Base-by-base conservation (phyloP, 2,113 vertebrate species). In the Mormyrus lacerda region DNA sequence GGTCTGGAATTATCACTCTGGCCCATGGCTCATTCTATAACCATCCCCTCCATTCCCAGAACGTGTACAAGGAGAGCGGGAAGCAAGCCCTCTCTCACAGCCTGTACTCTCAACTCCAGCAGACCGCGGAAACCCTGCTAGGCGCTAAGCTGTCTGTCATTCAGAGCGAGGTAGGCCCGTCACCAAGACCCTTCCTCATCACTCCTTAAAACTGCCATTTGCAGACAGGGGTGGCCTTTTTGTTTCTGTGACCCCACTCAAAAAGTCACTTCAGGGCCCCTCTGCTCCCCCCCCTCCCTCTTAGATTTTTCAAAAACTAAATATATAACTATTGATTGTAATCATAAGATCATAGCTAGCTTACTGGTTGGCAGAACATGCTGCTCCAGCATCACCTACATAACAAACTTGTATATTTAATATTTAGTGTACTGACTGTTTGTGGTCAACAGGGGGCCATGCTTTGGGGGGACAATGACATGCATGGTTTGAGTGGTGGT, bases 81-180 rank as follows among this genome's bases (percentile, higher is more conserved):
- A 88, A 90, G 24, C 88, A 61, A 65, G 83, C 27, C 24, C 8
- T 88, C 17, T 69, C 89, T 19, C 51, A 35, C n/a, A 88, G 82
- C 87, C 89, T 92, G n/a, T 92, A 92, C 69, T 50, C 92, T 11
- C 90, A 88, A 8, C 87, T 92, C 27, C 88, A 90, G 3, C 88
- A 92, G 47, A 92, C 91, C 1, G 21, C 55, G 0, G 91, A 92
- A 10, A 92, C 88, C 48, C 89, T 65, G 53, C 85, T 90, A 15
- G 89, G 90, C 9, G 90, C 87, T 89, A 2, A 90, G 45, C 42
- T 88, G 65, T 88, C 90, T 45, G 87, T 89, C 51, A 85, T 88
- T 35, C 86, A 88, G 44, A 89, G 84, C 24, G 58, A 96, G 96
- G 97, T 97, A 92, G 5, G 73, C 3, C 83, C 50, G n/a, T 85